Conservation (phyloP, 2,888 invertebrate genomes). For the Mythimna lalbum region DNA sequence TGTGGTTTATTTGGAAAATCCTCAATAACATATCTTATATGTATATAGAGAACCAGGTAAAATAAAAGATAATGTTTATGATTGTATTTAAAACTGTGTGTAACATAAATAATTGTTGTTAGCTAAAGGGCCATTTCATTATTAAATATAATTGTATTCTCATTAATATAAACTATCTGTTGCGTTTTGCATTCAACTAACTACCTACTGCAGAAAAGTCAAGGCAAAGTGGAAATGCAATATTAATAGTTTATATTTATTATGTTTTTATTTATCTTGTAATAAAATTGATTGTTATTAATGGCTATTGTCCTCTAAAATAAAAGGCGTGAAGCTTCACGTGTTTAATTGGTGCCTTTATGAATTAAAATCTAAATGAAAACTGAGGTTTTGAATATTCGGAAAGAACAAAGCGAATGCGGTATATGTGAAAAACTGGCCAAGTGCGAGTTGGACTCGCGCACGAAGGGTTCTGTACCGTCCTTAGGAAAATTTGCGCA, state of each 20-base stretch:
- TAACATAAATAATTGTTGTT: conserved; percentile 6
- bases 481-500: too few relatives aligned
- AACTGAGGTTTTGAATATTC: too few relatives aligned
- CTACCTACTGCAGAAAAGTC: conserved; percentile 41
- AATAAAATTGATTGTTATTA: conserved; percentile 13
- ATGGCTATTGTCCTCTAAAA: conserved; percentile 6
- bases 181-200: conserved; percentile 27
- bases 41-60: not conserved
- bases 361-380: too few relatives aligned
- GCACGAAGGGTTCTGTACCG: too few relatives aligned
- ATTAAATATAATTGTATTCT: conserved; percentile 30
- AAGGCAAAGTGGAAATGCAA: conserved; percentile 49
- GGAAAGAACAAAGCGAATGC: too few relatives aligned
- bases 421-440: too few relatives aligned
- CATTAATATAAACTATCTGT: conserved; percentile 25
- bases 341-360: not conserved
- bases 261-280: conserved; percentile 20
- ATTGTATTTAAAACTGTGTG: not conserved
- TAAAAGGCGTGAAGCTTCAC: not conserved
- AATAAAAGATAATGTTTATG: not conserved
- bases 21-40: too few relatives aligned
- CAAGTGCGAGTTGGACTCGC: too few relatives aligned
- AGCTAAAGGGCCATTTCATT: conserved; percentile 2
- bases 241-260: conserved; percentile 17
- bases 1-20: too few relatives aligned